Evolutionary conservation across 2,888 invertebrate genomes (phyloP), one percentile per base, ranked within the genome.

Genomic region (Empis livida): DNA sequence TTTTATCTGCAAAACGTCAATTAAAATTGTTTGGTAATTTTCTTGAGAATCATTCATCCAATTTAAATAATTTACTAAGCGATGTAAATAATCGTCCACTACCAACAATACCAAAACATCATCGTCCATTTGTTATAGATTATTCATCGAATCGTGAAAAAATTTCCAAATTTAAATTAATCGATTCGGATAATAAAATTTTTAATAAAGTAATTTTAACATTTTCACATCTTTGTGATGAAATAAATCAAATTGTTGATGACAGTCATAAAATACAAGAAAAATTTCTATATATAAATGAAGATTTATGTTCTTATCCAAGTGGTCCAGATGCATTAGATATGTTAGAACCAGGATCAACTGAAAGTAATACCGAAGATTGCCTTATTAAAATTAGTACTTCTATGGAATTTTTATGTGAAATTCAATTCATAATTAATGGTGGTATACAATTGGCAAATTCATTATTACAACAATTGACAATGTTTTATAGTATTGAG

Each of bases 181-280:
- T 87, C 11, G 80, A 84, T 54, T 87, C 88, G 20, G 90, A 92
- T 66, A 90, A 90, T 61, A 84, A 83, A 61, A 71, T 82, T 43
- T 74, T 92, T 57, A 83, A 83, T 32, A 83, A 86, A 70, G 76
- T 91, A 42, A 71, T 94, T 10, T 79, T 84, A 39, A 85, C 88
- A 1, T 76, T 94, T 49, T 79, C 84, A 14, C 79, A 84, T 10
- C 71, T 91, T 2, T 89, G 87, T 65, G 74, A 79, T 55, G 93
- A 94, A 72, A 79, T 88, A 49, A 71, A 77, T 46, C 63, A 74
- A 45, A 71, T 93, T 14, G 76, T 78, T 56, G 67, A 70, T 46
- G 84, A 87, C 64, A 83, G 85, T 10, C 73, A 74, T 54, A 71
- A 73, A 49, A 74, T 73, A 71, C 79, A 74, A 51, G 59, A 61